Conservation (phyloP, 2,888 invertebrate species). For the Polyploca ridens region DNA sequence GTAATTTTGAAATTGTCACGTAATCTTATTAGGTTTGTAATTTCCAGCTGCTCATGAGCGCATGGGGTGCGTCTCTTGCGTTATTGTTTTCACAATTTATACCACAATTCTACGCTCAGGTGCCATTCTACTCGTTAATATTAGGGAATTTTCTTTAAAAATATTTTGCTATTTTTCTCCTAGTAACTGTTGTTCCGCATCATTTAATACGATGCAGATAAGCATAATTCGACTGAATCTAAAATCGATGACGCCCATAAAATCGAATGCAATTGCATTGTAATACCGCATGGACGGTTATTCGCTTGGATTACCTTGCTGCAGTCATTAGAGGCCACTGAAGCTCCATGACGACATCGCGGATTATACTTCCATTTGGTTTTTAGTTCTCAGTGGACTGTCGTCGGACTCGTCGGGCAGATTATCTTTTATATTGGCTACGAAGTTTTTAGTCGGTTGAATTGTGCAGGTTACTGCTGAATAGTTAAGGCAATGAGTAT, state of each 20-base stretch:
- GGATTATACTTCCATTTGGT: slow-evolving; percentile 53
- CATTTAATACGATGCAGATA: not conserved
- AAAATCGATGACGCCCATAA: slow-evolving; percentile 11
- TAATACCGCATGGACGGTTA: slow-evolving; percentile 39
- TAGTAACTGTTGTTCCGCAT: not conserved
- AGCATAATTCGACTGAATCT: not conserved
- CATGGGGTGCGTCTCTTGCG: slow-evolving; percentile 3
- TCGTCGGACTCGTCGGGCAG: slow-evolving; percentile 21
- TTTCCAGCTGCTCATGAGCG: not conserved
- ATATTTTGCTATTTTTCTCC: not conserved
- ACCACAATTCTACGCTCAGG: slow-evolving; percentile 38
- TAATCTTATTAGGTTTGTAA: slow-evolving; percentile 3
- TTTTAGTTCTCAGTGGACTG: slow-evolving; percentile 29
- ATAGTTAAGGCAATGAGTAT: too few relatives aligned
- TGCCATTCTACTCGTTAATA: slow-evolving; percentile 36
- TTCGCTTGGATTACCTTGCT: slow-evolving; percentile 57
- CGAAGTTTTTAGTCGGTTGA: slow-evolving; percentile 13
- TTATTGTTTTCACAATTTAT: slow-evolving; percentile 13
- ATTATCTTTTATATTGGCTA: slow-evolving; percentile 30
- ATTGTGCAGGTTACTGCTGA: not conserved
- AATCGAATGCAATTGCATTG: slow-evolving; percentile 38
- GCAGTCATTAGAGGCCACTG: slow-evolving; percentile 61
- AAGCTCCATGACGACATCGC: slow-evolving; percentile 37
- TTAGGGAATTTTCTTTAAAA: slow-evolving; percentile 37
- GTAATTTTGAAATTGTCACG: slow-evolving; percentile 15